These are phyloP conservation scores for Drosophila quadrilineata DNA, from an alignment of 1,140 invertebrate genomes.

Conservation along the genomic window DNA sequence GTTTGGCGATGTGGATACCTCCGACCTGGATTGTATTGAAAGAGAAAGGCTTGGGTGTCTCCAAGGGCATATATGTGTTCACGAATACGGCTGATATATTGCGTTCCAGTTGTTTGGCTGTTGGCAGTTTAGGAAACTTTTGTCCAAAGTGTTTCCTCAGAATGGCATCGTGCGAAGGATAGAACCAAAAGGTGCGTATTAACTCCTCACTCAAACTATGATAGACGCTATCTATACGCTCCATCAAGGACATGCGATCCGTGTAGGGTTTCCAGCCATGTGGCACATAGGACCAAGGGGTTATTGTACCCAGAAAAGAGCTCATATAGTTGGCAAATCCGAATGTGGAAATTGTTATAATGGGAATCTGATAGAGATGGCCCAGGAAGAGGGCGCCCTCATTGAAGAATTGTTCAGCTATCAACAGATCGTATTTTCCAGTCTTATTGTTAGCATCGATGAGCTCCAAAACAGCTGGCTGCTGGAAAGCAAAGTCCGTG, in stretches of 20 bases:
- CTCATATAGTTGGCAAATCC: constrained; percentile 70
- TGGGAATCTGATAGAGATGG: constrained; percentile 77
- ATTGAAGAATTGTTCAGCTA: constrained; percentile 79
- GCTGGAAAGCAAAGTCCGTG: constrained; percentile 74
- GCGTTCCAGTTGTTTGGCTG: constrained; percentile 81
- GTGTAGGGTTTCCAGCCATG: constrained; percentile 54
- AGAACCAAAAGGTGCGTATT: constrained; percentile 47
- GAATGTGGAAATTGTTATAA: constrained; percentile 67
- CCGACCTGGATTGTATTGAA: constrained; percentile 82
- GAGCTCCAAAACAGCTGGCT: constrained; percentile 69
- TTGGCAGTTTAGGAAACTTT: constrained; percentile 51
- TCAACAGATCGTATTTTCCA: constrained; percentile 79
- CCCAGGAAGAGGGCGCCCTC: constrained; percentile 80
- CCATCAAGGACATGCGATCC: constrained; percentile 70
- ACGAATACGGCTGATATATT: constrained; percentile 83
- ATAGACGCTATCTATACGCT: constrained; percentile 73
- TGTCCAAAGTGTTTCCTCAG: constrained; percentile 64
- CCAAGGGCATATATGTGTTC: constrained; percentile 82
- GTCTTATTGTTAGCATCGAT: constrained; percentile 68
- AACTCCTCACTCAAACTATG: constrained; percentile 42
- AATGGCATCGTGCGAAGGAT: constrained; percentile 62
- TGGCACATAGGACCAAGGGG: constrained; percentile 75
- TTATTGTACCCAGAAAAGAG: constrained; percentile 60
- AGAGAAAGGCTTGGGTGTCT: constrained; percentile 78
- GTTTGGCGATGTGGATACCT: constrained; percentile 82